Evolutionary conservation across 2,888 invertebrate genomes (phyloP).

Genomic region (Dynastes grantii): DNA sequence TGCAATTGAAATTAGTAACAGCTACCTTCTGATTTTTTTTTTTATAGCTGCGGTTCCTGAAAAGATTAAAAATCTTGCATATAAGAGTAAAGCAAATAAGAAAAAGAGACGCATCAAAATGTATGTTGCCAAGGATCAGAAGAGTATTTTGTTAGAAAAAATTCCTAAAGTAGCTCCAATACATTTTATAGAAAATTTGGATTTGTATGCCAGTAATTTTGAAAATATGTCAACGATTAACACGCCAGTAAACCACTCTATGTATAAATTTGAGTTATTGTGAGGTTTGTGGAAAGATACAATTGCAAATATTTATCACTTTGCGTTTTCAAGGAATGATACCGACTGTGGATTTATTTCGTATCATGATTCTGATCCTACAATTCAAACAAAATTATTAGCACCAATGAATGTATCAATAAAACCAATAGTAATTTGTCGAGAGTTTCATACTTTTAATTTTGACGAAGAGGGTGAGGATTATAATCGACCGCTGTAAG

Average conservation of each 20-base stretch:
- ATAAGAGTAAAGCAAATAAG: too few relatives aligned
- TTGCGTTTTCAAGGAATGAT: neutral
- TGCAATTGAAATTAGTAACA: too few relatives aligned
- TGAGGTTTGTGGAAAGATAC: neutral
- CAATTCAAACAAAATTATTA: neutral
- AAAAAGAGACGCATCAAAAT: too few relatives aligned
- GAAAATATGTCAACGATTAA: neutral
- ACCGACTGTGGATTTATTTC: neutral
- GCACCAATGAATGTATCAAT: neutral
- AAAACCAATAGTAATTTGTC: neutral
- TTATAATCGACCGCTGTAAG: neutral
- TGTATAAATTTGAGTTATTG: conserved; percentile 7
- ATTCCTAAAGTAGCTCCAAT: neutral
- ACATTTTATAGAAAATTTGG: neutral
- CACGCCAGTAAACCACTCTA: neutral
- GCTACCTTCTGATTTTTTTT: too few relatives aligned
- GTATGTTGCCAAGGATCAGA: too few relatives aligned
- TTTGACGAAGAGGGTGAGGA: neutral
- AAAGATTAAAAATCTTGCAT: too few relatives aligned
- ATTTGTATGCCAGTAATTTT: neutral
- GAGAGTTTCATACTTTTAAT: neutral
- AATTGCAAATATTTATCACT: neutral
- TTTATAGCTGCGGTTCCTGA: too few relatives aligned
- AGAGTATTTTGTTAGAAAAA: neutral
- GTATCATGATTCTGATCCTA: neutral